Evolutionary conservation across 1,140 invertebrate genomes (phyloP), one percentile per base, ranked within the genome.

Genomic region (Doryteuthis pealeii): DNA sequence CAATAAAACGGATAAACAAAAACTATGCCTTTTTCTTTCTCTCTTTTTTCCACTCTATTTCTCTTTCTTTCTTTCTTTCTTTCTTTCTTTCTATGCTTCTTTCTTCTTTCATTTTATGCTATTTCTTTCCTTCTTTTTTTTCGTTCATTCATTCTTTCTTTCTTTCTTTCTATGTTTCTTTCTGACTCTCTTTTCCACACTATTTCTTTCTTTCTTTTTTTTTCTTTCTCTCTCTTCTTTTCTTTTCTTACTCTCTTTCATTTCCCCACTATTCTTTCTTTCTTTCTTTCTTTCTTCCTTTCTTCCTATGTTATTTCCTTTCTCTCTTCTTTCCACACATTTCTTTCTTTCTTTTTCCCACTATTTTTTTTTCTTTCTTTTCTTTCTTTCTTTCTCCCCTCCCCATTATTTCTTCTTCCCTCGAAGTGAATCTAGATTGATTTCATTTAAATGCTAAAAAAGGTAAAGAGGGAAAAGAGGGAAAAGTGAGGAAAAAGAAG

Each of bases 91-190:
- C n/a, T n/a, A n/a, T n/a, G n/a, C n/a, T n/a, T n/a, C n/a, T n/a
- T n/a, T n/a, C n/a, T n/a, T n/a, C n/a, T n/a, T n/a, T n/a, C n/a
- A n/a, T n/a, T n/a, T n/a, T n/a, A n/a, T n/a, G n/a, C n/a, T n/a
- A n/a, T n/a, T n/a, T n/a, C 18, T 35, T 35, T 33, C 1, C 92
- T 92, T 83, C 91, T 28, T 33, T 43, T 35, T 22, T 14, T 18
- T 66, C 66, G 28, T 22, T 35, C n/a, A n/a, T 43, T 73, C 49
- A 31, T 15, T 72, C 26, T 28, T 65, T 62, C 31, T 43, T 66
- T 26, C 33, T 65, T 22, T 35, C 1, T 6, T 35, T 22, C 31
- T 32, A 33, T 32, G 18, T 26, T 14, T 65, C 43, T 67, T 15
- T 10, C 14, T n/a, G 26, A 40, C 70, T 0, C 22, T 49, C 45